Base-by-base conservation (phyloP, 2,797 vertebrate genomes). In the Lates japonicus region DNA sequence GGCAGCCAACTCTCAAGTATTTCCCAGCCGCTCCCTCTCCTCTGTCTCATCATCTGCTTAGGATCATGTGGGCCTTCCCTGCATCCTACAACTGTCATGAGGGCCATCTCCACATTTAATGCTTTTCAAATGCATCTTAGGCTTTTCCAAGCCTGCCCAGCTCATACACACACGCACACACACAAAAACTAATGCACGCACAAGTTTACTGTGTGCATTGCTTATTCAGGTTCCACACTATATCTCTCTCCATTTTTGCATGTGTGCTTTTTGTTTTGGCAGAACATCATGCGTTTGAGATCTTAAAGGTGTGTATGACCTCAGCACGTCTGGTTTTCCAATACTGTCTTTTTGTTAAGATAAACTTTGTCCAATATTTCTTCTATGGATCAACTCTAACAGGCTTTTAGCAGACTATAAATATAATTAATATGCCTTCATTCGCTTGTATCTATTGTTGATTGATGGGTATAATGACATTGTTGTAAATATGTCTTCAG, bases 51-150 rank as follows among this genome's bases (percentile, higher is more conserved):
- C 78, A 67, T 86, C 73, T 77, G 59, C 69, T 62, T 1, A 12
- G 76, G n/a, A 74, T 78, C 74, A 83, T 55, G 76, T 75, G 74
- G 85, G 68, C 80, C 44, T 74, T 62, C 76, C 61, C 80, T 79
- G 70, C 72, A 73, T 76, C 51, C 78, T 78, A 48, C 55, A 74
- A 65, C 67, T 19, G 33, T 74, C 84, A 82, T 44, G 52, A 91
- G 87, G 77, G 70, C 61, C 65, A 67, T 87, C 64, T 88, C 48
- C 54, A 58, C 39, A 13, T 84, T 67, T 84, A 82, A 85, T 84
- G 82, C 63, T 59, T 85, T 87, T 84, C 57, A 84, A 82, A 85
- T 78, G 60, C 81, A 68, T 73, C 46, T 48, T 75, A 41, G 62
- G 51, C 11, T 76, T 62, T 74, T 73, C 54, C 61, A 78, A 57